phyloP scores from a whole-genome alignment of 2,888 invertebrate species.

The Morpho achilles region DNA sequence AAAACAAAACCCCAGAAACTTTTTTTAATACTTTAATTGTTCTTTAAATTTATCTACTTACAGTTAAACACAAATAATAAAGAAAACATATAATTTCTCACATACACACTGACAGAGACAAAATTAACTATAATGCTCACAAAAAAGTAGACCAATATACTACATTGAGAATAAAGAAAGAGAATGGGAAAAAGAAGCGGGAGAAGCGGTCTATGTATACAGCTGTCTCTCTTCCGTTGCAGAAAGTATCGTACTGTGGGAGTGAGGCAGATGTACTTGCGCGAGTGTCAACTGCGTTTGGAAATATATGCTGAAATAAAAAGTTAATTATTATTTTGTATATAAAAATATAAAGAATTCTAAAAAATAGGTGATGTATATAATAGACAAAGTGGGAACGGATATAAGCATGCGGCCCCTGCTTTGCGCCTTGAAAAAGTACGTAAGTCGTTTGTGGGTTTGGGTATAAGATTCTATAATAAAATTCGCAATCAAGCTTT shows the following conservation, averaged over 20 bases:
- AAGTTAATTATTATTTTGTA: conserved; percentile 1
- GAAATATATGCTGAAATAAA: conserved; percentile 66
- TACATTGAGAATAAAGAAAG: conserved; percentile 93
- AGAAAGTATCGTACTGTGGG: conserved; percentile 91
- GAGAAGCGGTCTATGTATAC: conserved; percentile 93
- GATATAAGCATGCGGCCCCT: too few species aligned
- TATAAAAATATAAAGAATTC: neutral
- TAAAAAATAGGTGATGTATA: too few species aligned
- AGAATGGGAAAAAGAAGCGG: conserved; percentile 93
- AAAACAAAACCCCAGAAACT: neutral
- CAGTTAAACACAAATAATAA: too few species aligned
- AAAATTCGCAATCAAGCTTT: too few species aligned
- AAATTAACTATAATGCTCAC: conserved; percentile 33
- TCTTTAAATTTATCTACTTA: too few species aligned
- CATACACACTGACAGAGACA: neutral
- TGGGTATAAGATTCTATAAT: too few species aligned
- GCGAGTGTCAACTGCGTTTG: conserved; percentile 65
- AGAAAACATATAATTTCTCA: neutral
- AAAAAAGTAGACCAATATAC: conserved; percentile 93
- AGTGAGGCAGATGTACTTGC: conserved; percentile 83
- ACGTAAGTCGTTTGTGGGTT: too few species aligned
- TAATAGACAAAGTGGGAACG: too few species aligned
- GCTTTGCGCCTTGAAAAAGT: too few species aligned
- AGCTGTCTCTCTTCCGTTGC: conserved; percentile 88
- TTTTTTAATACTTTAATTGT: neutral